Percentiles rank a stretch among this genome's conserved stretches.
Conservation (phyloP, 2,113 vertebrate species). For the Vicugna pacos region DNA sequence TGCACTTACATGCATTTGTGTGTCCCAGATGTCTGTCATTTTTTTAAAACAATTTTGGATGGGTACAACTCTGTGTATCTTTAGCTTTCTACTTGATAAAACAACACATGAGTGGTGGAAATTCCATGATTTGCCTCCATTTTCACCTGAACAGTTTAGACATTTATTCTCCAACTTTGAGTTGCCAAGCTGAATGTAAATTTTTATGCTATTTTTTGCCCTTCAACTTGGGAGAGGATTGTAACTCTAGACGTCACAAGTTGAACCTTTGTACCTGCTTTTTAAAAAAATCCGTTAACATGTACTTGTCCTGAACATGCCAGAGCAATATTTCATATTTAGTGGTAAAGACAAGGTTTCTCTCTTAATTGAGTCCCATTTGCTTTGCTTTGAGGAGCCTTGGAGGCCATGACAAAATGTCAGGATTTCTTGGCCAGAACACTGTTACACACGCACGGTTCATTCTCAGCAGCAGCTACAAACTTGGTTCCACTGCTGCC, state of each 20-base stretch:
- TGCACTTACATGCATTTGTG: no score
- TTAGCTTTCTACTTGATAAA: background rate
- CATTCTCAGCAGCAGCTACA: background rate
- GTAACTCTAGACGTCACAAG: no score
- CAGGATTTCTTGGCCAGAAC: background rate
- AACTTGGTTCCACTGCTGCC: background rate
- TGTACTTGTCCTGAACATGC: background rate
- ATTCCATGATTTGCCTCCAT: background rate
- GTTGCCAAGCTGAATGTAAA: background rate
- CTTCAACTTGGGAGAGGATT: background rate
- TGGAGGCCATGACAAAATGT: background rate
- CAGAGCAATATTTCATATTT: background rate
- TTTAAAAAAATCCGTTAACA: background rate
- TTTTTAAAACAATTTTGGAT: background rate
- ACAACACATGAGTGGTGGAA: background rate
- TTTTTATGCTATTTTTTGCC: background rate
- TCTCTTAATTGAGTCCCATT: background rate
- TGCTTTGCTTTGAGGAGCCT: background rate
- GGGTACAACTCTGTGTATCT: background rate
- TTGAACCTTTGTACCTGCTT: background rate
- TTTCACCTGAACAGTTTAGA: background rate
- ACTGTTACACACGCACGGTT: background rate
- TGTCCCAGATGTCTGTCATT: background rate
- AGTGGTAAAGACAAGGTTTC: background rate
- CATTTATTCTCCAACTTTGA: background rate